These are phyloP conservation scores for Lasioglossum figueresi DNA, from an alignment of 2,888 invertebrate genomes.

Conservation along the genomic window DNA sequence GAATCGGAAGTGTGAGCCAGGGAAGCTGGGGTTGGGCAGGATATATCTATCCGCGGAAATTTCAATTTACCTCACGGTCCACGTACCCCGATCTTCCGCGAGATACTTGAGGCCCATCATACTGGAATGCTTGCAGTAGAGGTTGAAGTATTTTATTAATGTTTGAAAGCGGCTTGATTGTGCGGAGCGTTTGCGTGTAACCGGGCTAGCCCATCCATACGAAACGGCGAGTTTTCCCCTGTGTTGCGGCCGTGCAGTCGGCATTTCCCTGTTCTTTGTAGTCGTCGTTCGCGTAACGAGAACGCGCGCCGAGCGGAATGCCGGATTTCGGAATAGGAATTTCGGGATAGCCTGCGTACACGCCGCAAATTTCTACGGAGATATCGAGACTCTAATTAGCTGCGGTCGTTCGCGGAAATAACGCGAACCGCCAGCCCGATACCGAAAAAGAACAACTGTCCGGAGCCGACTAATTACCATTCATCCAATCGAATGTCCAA, in stretches of 20 bases:
- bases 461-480: neutral
- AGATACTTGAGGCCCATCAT: constrained; percentile 71
- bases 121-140: constrained; percentile 71
- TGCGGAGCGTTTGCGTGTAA: constrained; percentile 11
- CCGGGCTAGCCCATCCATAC: neutral
- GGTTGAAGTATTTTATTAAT: constrained; percentile 57
- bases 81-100: constrained; percentile 60
- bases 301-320: neutral
- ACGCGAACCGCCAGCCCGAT: neutral
- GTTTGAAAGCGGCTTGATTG: constrained; percentile 12
- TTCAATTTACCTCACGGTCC: constrained; percentile 72
- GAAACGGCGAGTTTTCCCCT: constrained; percentile 13
- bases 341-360: constrained; percentile 8
- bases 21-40: neutral
- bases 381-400: neutral
- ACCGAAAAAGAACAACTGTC: neutral
- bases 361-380: neutral
- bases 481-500: neutral
- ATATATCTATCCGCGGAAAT: neutral
- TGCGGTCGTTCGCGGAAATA: neutral
- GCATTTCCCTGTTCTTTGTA: constrained; percentile 20
- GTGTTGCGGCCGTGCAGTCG: neutral
- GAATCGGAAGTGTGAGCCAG: neutral
- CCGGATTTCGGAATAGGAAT: constrained; percentile 17
- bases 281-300: constrained; percentile 21